Conservation (phyloP, 2,888 invertebrate species). For the Microplitis manilae region DNA sequence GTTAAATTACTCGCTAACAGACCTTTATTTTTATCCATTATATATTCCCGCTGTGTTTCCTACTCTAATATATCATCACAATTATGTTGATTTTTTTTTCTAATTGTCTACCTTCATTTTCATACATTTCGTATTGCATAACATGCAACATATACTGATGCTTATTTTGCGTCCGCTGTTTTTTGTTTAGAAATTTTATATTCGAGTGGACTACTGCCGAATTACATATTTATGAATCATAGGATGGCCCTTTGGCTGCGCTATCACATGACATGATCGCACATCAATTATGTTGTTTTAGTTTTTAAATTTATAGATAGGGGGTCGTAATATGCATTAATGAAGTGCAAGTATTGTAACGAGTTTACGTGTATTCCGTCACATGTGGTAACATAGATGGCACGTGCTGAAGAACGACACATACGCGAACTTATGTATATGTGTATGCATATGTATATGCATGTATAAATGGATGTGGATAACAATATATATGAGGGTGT, state of each 20-base stretch:
- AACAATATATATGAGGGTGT: slow-evolving; percentile 11
- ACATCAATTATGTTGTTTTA: not conserved
- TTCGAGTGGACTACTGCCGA: not conserved
- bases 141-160: too few species aligned
- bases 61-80: not conserved
- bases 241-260: not conserved
- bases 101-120: not conserved
- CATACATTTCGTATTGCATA: too few species aligned
- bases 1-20: not conserved
- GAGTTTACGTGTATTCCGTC: slow-evolving; percentile 19
- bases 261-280: not conserved
- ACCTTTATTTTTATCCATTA: not conserved
- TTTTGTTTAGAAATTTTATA: not conserved
- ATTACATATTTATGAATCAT: not conserved
- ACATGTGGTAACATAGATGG: slow-evolving; percentile 21
- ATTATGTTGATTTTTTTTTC: not conserved
- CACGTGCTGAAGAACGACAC: slow-evolving; percentile 27
- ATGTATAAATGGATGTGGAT: not conserved
- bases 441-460: not conserved
- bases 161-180: not conserved
- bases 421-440: slow-evolving; percentile 24
- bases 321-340: slow-evolving; percentile 12
- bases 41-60: not conserved
- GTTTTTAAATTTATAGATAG: not conserved
- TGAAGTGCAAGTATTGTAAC: slow-evolving; percentile 12